A percentile compares a stretch with the other conserved stretches of the same genome.
Evolutionary conservation across 1,140 invertebrate genomes (phyloP).

Genomic region (Medauroidea extradentata): DNA sequence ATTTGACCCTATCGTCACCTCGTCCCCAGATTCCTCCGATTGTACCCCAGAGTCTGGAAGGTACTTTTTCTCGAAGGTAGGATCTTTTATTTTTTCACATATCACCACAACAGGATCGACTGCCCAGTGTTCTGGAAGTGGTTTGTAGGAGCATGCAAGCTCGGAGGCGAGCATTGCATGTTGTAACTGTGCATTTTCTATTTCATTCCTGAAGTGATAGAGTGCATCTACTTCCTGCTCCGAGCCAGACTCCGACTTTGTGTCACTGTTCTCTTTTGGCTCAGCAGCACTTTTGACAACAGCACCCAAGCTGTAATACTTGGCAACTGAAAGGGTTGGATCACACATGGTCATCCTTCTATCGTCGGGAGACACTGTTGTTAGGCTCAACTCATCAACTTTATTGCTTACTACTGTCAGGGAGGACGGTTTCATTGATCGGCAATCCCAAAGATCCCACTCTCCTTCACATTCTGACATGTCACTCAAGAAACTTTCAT

Average conservation of each 20-base stretch:
- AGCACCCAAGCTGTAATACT: conserved; percentile 11
- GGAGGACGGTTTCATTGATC: not conserved
- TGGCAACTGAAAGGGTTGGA: conserved; percentile 10
- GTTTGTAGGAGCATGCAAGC: not conserved
- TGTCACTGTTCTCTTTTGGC: not conserved
- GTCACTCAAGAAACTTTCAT: not conserved
- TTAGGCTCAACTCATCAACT: not conserved
- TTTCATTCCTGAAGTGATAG: conserved; percentile 5
- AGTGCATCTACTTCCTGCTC: conserved; percentile 7
- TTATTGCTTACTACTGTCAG: not conserved
- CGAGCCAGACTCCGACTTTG: not conserved
- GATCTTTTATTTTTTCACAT: not conserved
- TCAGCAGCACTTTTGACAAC: not conserved
- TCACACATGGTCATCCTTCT: conserved; percentile 8
- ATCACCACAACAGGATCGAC: not conserved
- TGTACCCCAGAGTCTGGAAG: not conserved
- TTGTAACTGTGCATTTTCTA: not conserved
- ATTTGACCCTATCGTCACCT: not conserved
- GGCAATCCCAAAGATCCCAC: conserved; percentile 10
- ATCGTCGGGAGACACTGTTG: not conserved
- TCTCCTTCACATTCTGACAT: conserved; percentile 1
- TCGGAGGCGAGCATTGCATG: not conserved
- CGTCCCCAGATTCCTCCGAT: not conserved
- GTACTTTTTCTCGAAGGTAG: not conserved
- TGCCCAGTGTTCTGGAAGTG: not conserved